Conservation (phyloP, 2,797 vertebrate species). For the Sebastes hubbsi region DNA sequence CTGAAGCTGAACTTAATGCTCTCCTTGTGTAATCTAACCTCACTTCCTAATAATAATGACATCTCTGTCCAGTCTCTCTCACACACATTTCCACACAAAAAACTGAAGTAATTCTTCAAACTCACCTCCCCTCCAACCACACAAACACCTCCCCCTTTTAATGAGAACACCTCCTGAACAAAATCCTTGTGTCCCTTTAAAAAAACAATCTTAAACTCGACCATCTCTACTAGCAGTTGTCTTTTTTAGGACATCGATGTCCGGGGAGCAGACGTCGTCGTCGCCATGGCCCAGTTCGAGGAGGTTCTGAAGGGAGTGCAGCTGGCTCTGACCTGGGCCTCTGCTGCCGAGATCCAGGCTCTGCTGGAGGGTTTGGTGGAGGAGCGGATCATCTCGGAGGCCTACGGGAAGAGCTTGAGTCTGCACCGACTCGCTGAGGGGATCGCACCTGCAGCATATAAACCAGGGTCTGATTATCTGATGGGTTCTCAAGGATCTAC, state of each 20-base stretch:
- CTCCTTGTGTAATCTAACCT: not conserved
- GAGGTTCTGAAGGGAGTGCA: conserved; percentile 76
- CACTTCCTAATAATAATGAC: not conserved
- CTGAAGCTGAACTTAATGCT: not conserved
- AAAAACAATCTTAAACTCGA: not conserved
- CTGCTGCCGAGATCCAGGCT: conserved; percentile 53
- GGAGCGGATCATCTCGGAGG: conserved; percentile 78
- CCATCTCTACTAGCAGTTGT: not conserved
- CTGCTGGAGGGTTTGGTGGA: conserved; percentile 75
- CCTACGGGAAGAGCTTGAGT: conserved; percentile 74
- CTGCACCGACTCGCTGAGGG: not conserved
- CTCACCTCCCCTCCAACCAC: not conserved
- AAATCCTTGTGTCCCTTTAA: conserved; percentile 5
- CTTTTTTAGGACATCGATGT: not conserved
- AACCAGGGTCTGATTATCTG: not conserved
- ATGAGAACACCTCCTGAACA: conserved; percentile 25
- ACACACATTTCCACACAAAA: not conserved
- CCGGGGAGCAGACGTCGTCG: rapidly evolving
- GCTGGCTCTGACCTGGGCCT: conserved; percentile 64
- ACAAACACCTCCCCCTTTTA: conserved; percentile 29
- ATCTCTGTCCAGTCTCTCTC: not conserved
- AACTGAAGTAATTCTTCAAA: not conserved
- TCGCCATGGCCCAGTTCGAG: conserved; percentile 79
- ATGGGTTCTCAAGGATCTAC: not conserved
- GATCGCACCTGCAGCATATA: rapidly evolving